These are phyloP conservation scores for Ophion slaviceki DNA, from an alignment of 2,888 invertebrate genomes.

Conservation along the genomic window DNA sequence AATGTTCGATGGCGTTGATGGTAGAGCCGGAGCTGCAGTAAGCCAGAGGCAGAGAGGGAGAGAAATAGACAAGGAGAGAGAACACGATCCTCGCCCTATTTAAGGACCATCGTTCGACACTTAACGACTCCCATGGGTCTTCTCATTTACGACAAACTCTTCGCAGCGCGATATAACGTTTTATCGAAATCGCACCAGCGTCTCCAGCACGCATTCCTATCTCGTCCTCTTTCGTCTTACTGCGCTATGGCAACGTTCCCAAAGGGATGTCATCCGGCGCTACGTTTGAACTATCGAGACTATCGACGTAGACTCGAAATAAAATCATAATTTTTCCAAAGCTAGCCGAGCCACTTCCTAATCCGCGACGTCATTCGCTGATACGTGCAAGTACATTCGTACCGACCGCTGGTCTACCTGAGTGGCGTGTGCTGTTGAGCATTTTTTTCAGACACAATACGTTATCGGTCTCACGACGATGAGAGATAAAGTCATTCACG, in stretches of 20 bases:
- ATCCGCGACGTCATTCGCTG: conserved; percentile 11
- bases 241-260: conserved; percentile 8
- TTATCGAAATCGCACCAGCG: conserved; percentile 47
- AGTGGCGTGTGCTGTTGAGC: neutral
- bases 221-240: conserved; percentile 13
- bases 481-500: conserved; percentile 33
- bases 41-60: neutral
- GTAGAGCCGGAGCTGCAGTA: neutral
- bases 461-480: conserved; percentile 22
- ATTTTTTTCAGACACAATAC: conserved; percentile 20
- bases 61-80: conserved; percentile 4
- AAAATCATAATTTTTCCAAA: conserved; percentile 59
- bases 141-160: conserved; percentile 50
- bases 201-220: neutral
- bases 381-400: conserved; percentile 3
- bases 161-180: conserved; percentile 48
- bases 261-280: conserved; percentile 6
- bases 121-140: conserved; percentile 53
- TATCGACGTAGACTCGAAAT: conserved; percentile 24
- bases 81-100: conserved; percentile 25
- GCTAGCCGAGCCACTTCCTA: conserved; percentile 1
- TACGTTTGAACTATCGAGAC: conserved; percentile 7
- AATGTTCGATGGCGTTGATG: conserved; percentile 39
- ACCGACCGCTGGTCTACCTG: neutral
- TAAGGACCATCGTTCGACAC: conserved; percentile 51